Evolutionary conservation across 1,140 invertebrate species (phyloP), one percentile per base, ranked within the genome.

Genomic region (Eubasilissa regina): DNA sequence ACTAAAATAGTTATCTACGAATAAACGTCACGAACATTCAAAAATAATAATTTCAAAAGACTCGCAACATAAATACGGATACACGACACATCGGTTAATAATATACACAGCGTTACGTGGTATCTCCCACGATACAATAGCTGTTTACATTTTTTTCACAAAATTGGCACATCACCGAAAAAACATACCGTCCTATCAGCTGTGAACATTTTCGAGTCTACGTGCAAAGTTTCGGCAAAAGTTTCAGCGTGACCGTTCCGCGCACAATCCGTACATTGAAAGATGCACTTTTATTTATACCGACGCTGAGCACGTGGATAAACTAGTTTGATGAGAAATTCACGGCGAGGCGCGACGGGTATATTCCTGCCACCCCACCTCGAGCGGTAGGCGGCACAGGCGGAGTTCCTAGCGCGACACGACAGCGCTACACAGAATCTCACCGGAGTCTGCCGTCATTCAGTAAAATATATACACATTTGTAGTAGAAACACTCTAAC

Each of bases 61-160:
- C 25, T 35, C 25, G 25, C 25, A 35, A 35, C 25, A 35, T 35
- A 6, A 6, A 35, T 35, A 35, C 25, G 25, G 25, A 6, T 35
- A 35, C 6, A 35, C 25, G 1, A 35, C 11, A 15, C 11, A 13
- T 51, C n/a, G 11, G 11, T 51, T 51, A 13, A 51, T 51, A 51
- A 51, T 51, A 15, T 51, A 13, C 11, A 51, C 11, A 8, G 48
- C 48, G 11, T 35, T 35, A 35, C 11, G n/a, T 51, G 11, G 11
- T 13, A 51, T 51, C 11, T 51, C 9, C n/a, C 11, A 51, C 64
- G 44, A 11, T 13, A 21, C 47, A 21, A 43, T 12, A 15, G 4
- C 44, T 48, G 47, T 70, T 70, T 70, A 70, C 47, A 19, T 70
- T 70, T 70, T 51, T 70, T 47, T 70, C 47, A 53, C 66, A 48